Evolutionary conservation across 2,113 vertebrate species (phyloP).

Genomic region (Rhinogobius similis): DNA sequence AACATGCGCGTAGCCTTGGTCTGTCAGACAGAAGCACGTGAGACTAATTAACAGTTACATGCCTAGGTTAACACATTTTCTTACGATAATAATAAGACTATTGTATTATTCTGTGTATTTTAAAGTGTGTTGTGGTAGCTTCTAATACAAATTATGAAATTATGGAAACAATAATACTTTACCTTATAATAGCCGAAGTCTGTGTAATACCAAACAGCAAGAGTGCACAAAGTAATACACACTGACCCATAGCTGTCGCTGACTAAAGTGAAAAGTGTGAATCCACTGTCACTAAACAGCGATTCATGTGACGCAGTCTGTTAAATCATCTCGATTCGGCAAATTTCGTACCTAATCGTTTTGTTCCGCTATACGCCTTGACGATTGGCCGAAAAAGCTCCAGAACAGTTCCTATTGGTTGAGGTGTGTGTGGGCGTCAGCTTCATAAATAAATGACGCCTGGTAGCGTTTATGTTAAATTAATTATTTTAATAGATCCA

Average conservation of each 20-base stretch:
- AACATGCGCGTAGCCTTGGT: no score
- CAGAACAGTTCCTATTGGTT: conserved; percentile 36
- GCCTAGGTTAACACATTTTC: no score
- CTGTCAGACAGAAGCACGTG: background rate
- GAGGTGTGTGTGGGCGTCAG: background rate
- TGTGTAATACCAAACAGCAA: conserved; percentile 46
- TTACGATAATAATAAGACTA: no score
- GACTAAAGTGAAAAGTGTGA: background rate
- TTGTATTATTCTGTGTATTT: background rate
- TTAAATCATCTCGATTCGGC: background rate
- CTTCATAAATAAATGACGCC: background rate
- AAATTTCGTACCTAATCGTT: conserved; percentile 26
- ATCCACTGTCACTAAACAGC: background rate
- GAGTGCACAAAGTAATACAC: conserved; percentile 16
- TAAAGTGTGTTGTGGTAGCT: background rate
- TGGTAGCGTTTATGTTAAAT: background rate
- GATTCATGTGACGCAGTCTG: conserved; percentile 1
- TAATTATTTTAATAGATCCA: no score
- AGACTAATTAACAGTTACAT: background rate
- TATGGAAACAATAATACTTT: conserved; percentile 13
- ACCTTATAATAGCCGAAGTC: conserved; percentile 66
- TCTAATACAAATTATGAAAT: background rate
- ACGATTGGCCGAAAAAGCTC: conserved; percentile 44
- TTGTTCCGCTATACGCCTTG: background rate
- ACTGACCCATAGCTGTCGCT: conserved; percentile 32